These are phyloP conservation scores for Pimephales promelas DNA, from an alignment of 2,113 vertebrate species.

Conservation along the genomic window DNA sequence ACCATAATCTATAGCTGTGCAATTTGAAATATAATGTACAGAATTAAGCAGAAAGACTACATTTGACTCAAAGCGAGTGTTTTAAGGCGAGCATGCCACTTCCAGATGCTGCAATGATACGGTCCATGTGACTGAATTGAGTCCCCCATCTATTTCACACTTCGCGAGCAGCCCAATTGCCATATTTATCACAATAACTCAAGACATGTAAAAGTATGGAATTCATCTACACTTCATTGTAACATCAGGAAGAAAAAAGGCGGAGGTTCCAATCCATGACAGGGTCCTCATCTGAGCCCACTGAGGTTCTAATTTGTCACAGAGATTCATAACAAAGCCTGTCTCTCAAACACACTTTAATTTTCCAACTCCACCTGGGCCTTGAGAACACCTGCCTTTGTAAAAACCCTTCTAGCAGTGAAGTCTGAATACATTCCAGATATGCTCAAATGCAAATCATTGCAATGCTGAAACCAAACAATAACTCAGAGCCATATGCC, in stretches of 20 bases:
- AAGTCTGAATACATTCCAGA: slow-evolving; percentile 14
- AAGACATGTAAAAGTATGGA: slow-evolving; percentile 49
- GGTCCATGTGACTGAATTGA: slow-evolving; percentile 41
- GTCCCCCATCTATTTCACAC: slow-evolving; percentile 57
- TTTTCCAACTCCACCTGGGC: slow-evolving; percentile 53
- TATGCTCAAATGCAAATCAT: slow-evolving; percentile 41
- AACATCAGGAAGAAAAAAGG: slow-evolving; percentile 48
- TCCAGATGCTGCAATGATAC: slow-evolving; percentile 38
- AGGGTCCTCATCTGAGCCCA: slow-evolving; percentile 47
- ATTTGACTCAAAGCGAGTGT: neutral
- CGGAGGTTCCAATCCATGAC: slow-evolving; percentile 39
- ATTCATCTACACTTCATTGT: slow-evolving; percentile 56
- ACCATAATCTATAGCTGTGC: neutral
- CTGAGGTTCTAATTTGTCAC: slow-evolving; percentile 48
- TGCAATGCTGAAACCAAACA: slow-evolving; percentile 11
- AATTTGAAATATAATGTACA: neutral
- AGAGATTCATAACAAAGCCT: slow-evolving; percentile 52
- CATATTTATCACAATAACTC: slow-evolving; percentile 52
- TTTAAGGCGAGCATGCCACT: slow-evolving; percentile 13
- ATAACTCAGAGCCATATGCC: slow-evolving; percentile 46
- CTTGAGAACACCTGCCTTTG: slow-evolving; percentile 27
- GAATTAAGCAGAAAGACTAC: neutral
- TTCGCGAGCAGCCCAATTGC: slow-evolving; percentile 54
- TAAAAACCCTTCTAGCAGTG: slow-evolving; percentile 34
- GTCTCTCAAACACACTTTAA: slow-evolving; percentile 44